phyloP scores from a whole-genome alignment of 2,888 invertebrate genomes.

The Callyntrura guangdongensis region DNA sequence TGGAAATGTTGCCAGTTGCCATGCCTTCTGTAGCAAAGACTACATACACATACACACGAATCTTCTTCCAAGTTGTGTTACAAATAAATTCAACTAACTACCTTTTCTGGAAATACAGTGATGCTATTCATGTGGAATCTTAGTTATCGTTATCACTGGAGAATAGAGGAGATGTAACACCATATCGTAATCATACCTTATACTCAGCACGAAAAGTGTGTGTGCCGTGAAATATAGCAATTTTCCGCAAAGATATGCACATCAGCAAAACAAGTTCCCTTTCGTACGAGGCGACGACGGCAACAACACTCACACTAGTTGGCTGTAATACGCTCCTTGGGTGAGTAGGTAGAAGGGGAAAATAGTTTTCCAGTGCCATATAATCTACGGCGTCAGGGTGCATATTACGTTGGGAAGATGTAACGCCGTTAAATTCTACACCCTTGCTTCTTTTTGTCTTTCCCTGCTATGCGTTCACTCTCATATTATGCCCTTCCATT shows the following conservation, averaged over 20 bases:
- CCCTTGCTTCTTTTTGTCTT: conserved; percentile 23
- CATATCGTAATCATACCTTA: not conserved
- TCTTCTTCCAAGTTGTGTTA: not conserved
- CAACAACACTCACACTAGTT: too few species aligned
- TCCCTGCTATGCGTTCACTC: not conserved
- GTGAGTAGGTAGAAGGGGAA: too few species aligned
- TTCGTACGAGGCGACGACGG: not conserved
- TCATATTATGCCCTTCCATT: not conserved
- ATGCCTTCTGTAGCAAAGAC: not conserved
- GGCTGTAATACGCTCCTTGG: too few species aligned
- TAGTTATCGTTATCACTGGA: conserved; percentile 68
- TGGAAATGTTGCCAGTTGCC: not conserved
- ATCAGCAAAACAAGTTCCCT: conserved; percentile 44
- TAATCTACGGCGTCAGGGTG: too few species aligned
- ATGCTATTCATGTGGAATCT: conserved; percentile 66
- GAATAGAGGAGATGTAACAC: conserved; percentile 21
- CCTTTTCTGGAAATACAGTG: conserved; percentile 31
- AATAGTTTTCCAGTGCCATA: too few species aligned
- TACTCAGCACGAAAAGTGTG: conserved; percentile 63
- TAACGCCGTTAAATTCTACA: conserved; percentile 1
- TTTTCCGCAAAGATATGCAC: conserved; percentile 71
- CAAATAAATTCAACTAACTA: conserved; percentile 54
- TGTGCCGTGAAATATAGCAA: conserved; percentile 66
- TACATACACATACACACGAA: not conserved
- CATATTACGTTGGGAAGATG: not conserved